Percentiles rank a stretch among this genome's conserved stretches.
phyloP scores from a whole-genome alignment of 2,797 vertebrate genomes.

The Tenualosa thibaudeaui region DNA sequence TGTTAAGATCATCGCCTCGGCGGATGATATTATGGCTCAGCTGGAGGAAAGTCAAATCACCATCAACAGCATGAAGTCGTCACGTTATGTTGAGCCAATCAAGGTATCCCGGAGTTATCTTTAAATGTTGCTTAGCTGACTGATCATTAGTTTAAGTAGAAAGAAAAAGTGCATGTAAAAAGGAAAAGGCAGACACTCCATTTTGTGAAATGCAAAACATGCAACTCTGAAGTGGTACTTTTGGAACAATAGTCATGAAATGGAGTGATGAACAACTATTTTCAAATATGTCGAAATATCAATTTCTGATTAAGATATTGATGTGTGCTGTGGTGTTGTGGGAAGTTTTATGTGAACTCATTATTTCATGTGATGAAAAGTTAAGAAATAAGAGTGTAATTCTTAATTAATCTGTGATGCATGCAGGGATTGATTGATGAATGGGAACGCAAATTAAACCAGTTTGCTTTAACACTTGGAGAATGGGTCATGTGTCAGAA shows the following conservation, averaged over 20 bases:
- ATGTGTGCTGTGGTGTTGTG: background rate
- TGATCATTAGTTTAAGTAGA: background rate
- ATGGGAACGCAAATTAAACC: conserved; percentile 64
- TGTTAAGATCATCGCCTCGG: conserved; percentile 60
- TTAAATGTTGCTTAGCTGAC: background rate
- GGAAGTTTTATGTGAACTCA: background rate
- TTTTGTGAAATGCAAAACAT: background rate
- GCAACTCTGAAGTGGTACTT: too few species aligned
- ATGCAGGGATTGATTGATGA: conserved; percentile 61
- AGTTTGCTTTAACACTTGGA: conserved; percentile 62
- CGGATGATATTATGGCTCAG: conserved; percentile 60
- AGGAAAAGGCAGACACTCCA: background rate
- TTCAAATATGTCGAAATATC: background rate
- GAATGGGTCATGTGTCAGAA: conserved; percentile 70
- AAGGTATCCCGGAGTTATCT: conserved; percentile 55
- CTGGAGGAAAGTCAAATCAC: conserved; percentile 67
- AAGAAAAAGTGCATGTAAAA: background rate
- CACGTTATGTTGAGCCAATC: conserved; percentile 62
- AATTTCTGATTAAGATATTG: background rate
- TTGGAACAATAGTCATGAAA: too few species aligned
- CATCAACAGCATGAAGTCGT: conserved; percentile 65
- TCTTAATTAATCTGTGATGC: conserved; percentile 9
- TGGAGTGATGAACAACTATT: too few species aligned
- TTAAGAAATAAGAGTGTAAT: background rate
- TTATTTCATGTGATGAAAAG: background rate